These are phyloP conservation scores for Temnothorax nylanderi DNA, from an alignment of 1,140 invertebrate genomes.

Conservation along the genomic window DNA sequence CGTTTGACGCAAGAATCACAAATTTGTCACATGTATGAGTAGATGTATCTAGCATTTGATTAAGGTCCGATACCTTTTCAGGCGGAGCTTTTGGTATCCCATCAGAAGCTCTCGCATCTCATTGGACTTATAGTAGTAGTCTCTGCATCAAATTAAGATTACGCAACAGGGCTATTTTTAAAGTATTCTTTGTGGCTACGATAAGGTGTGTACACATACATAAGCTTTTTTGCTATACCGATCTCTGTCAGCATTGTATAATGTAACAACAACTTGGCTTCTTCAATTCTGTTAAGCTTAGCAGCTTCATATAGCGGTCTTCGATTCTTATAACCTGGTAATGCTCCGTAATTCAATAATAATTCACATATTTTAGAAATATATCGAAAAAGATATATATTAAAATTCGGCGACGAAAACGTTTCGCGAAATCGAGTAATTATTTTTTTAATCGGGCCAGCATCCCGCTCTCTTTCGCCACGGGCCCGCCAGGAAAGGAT, in stretches of 20 bases:
- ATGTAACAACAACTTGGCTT: conserved; percentile 87
- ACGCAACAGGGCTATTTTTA: not conserved
- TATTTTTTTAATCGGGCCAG: conserved; percentile 68
- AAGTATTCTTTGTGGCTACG: not conserved
- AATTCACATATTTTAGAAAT: conserved; percentile 86
- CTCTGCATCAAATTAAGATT: conserved; percentile 66
- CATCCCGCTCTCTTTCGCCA: conserved; percentile 69
- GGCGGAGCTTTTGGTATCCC: not conserved
- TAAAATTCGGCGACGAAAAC: conserved; percentile 48
- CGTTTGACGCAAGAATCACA: conserved; percentile 72
- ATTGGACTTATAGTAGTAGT: conserved; percentile 75
- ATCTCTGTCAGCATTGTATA: conserved; percentile 86
- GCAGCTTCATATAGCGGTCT: conserved; percentile 91
- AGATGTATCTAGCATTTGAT: conserved; percentile 66
- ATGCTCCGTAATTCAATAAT: conserved; percentile 88
- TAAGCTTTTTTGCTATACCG: conserved; percentile 86
- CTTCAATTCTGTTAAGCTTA: conserved; percentile 81
- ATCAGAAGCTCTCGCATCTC: conserved; percentile 71
- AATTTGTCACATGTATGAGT: conserved; percentile 31
- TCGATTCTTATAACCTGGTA: conserved; percentile 88
- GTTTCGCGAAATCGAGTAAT: conserved; percentile 31
- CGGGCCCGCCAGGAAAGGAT: conserved; percentile 36
- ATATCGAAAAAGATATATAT: conserved; percentile 83
- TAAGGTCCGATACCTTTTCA: conserved; percentile 29
- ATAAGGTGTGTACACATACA: conserved; percentile 74